Evolutionary conservation across 2,797 vertebrate genomes (phyloP), one percentile per base, ranked within the genome.

Genomic region (Melanotaenia trifasciata): DNA sequence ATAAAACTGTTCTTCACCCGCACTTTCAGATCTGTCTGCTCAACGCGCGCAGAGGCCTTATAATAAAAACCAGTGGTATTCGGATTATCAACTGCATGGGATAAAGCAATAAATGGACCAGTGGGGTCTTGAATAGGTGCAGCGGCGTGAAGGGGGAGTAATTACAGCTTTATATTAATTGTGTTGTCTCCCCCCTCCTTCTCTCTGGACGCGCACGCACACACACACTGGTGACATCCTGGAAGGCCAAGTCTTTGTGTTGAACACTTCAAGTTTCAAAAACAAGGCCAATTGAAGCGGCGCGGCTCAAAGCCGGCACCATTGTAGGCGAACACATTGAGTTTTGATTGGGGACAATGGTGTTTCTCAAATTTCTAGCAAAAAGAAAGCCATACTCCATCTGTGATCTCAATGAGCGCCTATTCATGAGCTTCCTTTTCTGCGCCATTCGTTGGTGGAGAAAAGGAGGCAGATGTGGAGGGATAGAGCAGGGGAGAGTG

Each of bases 311-410:
- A 97, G 96, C 93, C 91, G 90, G 90, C 90, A 81, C 95, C 94
- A 96, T 97, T 97, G 96, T 96, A 89, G 91, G 91, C 88, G 87
- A 95, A 96, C 96, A 96, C 96, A 96, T 95, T 96, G 97, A 97
- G 97, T 97, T 98, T 97, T 96, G 96, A 96, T 97, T 97, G 95
- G 91, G 96, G 94, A 98, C 96, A 97, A 98, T 96, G 92, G 96
- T 96, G 97, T 97, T 98, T 96, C 97, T 97, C 97, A 97, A 96
- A 97, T 97, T 96, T 97, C 97, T 93, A 89, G 95, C 96, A 95
- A 96, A 97, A 96, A 96, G 87, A 92, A 92, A 92, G 94, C 95
- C 96, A 96, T 96, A 96, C 95, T 96, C 96, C 97, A 98, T 98
- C 97, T 98, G 97, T 96, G 97, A 98, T 97, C 95, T 96, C 95